These are phyloP conservation scores for Rhodophaea formosa DNA, from an alignment of 2,888 invertebrate genomes.

Conservation along the genomic window DNA sequence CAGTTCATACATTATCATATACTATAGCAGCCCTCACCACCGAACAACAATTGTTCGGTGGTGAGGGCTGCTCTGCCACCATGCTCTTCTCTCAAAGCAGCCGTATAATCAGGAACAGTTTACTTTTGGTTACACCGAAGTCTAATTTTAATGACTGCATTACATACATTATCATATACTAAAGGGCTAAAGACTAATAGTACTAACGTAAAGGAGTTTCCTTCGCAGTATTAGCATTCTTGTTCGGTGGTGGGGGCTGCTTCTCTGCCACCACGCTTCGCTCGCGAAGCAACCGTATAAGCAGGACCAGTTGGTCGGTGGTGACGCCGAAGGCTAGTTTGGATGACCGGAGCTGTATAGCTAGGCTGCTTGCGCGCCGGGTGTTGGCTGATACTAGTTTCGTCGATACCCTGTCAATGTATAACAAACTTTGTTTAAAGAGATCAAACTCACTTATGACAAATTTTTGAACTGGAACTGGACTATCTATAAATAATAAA, in stretches of 20 bases:
- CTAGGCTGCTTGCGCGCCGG: constrained; percentile 54
- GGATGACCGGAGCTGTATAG: constrained; percentile 49
- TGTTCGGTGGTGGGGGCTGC: constrained; percentile 37
- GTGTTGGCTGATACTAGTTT: constrained; percentile 57
- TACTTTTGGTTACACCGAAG: too few species aligned
- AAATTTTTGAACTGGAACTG: too few species aligned
- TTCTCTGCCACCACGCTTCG: constrained; percentile 28
- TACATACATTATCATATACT: too few species aligned
- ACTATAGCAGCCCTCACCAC: too few species aligned
- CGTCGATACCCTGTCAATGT: constrained; percentile 51
- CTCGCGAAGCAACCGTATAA: constrained; percentile 54
- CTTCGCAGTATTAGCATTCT: constrained; percentile 24
- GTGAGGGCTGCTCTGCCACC: too few species aligned
- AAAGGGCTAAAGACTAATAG: neutral
- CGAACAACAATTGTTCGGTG: too few species aligned
- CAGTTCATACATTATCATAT: too few species aligned
- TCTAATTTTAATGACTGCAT: too few species aligned
- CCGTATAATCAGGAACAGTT: too few species aligned
- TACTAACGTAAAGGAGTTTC: constrained; percentile 36
- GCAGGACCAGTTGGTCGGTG: constrained; percentile 56
- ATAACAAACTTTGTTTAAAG: neutral
- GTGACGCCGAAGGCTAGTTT: constrained; percentile 63
- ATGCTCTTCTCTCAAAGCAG: too few species aligned
- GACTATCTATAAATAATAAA: too few species aligned
- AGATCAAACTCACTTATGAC: too few species aligned